Percentiles rank a stretch among this genome's conserved stretches.
Conservation (phyloP, 1,140 invertebrate species). For the Bombyx mori region ASM3026992v2 NC_085115.1:652001-652500, state of each 20-base stretch:
- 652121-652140: no score
- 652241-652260: no score
- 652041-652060: constrained; percentile 97
- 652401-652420: constrained; percentile 90
- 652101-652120: constrained; percentile 76
- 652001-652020: constrained; percentile 94
- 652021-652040: constrained; percentile 87
- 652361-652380: not conserved
- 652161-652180: no score
- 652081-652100: constrained; percentile 90
- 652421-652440: constrained; percentile 90
- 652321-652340: not conserved
- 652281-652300: no score
- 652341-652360: not conserved
- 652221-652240: no score
- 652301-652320: no score
- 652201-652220: no score
- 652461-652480: constrained; percentile 95
- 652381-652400: constrained; percentile 79
- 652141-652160: no score
- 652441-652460: constrained; percentile 94
- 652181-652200: no score
- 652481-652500: constrained; percentile 90
- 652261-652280: no score
- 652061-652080: constrained; percentile 88